These are phyloP conservation scores for Leuciscus idus DNA, from an alignment of 2,113 vertebrate genomes.

Conservation along the genomic window DNA sequence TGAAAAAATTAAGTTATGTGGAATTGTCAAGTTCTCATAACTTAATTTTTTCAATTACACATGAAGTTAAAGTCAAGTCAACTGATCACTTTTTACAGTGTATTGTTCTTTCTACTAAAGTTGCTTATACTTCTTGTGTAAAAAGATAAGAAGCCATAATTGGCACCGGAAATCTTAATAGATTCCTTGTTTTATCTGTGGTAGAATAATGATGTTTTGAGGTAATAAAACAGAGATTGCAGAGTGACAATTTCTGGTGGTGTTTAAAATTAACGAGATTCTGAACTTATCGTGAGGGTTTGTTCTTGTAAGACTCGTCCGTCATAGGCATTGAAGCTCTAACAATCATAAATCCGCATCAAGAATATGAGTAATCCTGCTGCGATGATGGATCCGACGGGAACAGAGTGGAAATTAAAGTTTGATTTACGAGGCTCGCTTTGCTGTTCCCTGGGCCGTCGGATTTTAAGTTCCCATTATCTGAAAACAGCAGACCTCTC, in stretches of 20 bases:
- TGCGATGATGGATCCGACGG: conserved; percentile 43
- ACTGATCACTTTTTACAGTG: too few species aligned
- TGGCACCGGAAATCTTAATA: not conserved
- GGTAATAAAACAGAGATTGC: not conserved
- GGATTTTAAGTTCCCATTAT: conserved; percentile 50
- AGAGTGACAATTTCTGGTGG: not conserved
- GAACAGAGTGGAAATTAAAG: conserved; percentile 53
- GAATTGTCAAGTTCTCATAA: too few species aligned
- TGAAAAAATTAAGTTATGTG: too few species aligned
- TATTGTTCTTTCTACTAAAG: too few species aligned
- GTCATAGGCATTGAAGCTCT: conserved; percentile 40
- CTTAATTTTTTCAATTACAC: too few species aligned
- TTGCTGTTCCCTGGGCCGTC: conserved; percentile 30
- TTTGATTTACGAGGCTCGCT: conserved; percentile 57
- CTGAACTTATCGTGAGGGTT: not conserved
- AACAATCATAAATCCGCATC: conserved; percentile 49
- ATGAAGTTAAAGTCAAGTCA: too few species aligned
- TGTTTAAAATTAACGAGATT: not conserved
- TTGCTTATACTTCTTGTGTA: not conserved
- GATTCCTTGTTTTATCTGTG: not conserved
- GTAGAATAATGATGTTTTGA: not conserved
- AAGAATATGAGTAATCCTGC: conserved; percentile 56
- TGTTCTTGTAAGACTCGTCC: not conserved
- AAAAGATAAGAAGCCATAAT: not conserved
- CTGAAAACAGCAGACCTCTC: conserved; percentile 31